Evolutionary conservation across 2,113 vertebrate genomes (phyloP).

Genomic region (Aegotheles bennettii): DNA sequence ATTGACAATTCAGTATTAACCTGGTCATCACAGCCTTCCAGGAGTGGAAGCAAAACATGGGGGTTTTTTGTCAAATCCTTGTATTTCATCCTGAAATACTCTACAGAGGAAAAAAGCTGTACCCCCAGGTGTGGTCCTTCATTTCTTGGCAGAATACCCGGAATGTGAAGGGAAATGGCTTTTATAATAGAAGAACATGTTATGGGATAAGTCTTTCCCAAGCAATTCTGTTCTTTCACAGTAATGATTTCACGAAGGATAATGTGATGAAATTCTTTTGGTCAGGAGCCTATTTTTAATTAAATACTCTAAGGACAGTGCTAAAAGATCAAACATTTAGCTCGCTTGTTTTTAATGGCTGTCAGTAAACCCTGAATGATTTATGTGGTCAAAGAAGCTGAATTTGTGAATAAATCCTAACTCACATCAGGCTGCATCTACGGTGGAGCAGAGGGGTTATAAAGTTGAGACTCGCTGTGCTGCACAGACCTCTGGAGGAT

Average conservation of each 20-base stretch:
- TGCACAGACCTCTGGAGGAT: not conserved
- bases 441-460: not conserved
- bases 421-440: not conserved
- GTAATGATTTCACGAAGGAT: constrained; percentile 11
- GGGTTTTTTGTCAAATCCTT: not conserved
- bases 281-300: constrained; percentile 25
- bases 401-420: not conserved
- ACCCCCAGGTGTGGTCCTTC: not conserved
- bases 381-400: not conserved
- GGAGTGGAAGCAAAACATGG: not conserved
- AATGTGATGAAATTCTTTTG: constrained; percentile 21
- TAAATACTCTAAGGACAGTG: not conserved
- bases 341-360: not conserved
- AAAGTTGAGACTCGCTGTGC: not conserved
- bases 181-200: not conserved
- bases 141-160: not conserved
- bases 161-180: not conserved
- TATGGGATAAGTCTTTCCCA: not conserved
- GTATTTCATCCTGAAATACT: not conserved
- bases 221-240: not conserved
- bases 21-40: not conserved
- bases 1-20: not conserved
- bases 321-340: not conserved
- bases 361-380: not conserved
- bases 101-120: not conserved